Evolutionary conservation across 2,797 vertebrate genomes (phyloP), one percentile per base, ranked within the genome.

Genomic region (Tangara arthus): DNA sequence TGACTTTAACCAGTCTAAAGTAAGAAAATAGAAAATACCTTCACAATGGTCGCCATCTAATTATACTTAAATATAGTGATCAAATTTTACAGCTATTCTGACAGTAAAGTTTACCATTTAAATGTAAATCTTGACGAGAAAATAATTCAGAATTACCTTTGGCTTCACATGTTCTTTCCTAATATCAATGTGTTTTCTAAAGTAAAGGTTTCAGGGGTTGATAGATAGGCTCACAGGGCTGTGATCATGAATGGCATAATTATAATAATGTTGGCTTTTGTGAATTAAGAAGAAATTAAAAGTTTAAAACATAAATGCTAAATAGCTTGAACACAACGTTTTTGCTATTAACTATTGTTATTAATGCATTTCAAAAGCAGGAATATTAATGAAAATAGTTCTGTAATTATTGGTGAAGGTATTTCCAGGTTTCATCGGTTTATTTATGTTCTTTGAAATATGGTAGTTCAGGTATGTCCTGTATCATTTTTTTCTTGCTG

Each of bases 381-480:
- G 89, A 78, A 61, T 24, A 15, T 30, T 44, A 71, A 6, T 21
- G 42, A 63, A 52, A 89, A 75, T 30, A 37, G 15, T 44, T 56
- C 3, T 44, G 5, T 69, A 57, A 61, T 68, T 64, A 52, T 68
- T 82, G 53, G 61, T 94, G 28, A 89, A 82, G 12, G 8, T 83
- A 34, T 83, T 94, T 81, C 49, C 83, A 83, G 76, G 14, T 3
- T 85, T 93, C 15, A 3, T 61, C 55, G 75, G 4, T 89, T 94
- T 93, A 60, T 85, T 95, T 92, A 94, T 78, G 22, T 77, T 83
- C 20, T 84, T 89, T 75, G 50, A 83, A 85, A 57, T 69, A 63
- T 15, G 27, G 9, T 85, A 41, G 14, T 50, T 12, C 47, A 73
- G 44, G 13, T 65, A 60, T 10, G 9, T 49, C 22, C 15, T n/a